These are phyloP conservation scores for Loripinus fragilis DNA, from an alignment of 2,888 invertebrate species.

Conservation along the genomic window DNA sequence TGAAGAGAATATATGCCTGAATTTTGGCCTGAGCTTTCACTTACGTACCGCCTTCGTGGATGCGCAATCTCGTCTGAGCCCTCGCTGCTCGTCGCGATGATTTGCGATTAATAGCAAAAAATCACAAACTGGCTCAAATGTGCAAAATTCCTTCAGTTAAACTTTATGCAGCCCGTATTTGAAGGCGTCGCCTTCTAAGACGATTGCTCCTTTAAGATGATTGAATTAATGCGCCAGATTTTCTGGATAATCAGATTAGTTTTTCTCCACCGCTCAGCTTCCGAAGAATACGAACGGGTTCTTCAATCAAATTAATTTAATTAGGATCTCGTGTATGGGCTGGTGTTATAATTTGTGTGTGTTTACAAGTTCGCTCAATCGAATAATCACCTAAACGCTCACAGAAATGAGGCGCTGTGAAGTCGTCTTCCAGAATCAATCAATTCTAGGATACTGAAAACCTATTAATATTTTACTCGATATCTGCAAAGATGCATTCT, in stretches of 20 bases:
- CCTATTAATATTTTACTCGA: background rate
- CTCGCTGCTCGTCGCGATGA: too few species aligned
- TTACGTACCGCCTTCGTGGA: too few species aligned
- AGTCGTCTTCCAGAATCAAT: constrained; percentile 10
- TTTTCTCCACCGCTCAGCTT: background rate
- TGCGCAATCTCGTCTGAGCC: too few species aligned
- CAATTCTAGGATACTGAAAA: background rate
- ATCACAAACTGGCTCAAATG: background rate
- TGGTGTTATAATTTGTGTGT: constrained; percentile 22
- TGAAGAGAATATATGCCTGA: too few species aligned
- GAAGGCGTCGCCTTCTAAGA: background rate
- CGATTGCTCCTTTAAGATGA: constrained; percentile 38
- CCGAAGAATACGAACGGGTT: constrained; percentile 19
- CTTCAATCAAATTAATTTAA: constrained; percentile 22
- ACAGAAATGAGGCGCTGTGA: constrained; percentile 2
- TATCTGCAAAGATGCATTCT: background rate
- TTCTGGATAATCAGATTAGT: constrained; percentile 18
- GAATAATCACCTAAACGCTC: constrained; percentile 21
- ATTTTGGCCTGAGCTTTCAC: too few species aligned
- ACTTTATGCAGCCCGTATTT: background rate
- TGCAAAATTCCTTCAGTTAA: background rate
- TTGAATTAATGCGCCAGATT: constrained; percentile 50
- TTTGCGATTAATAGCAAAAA: too few species aligned
- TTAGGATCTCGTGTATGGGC: constrained; percentile 17
- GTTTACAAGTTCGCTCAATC: constrained; percentile 22